Evolutionary conservation across 2,113 vertebrate genomes (phyloP).

Genomic region (Eulacestoma nigropectus): DNA sequence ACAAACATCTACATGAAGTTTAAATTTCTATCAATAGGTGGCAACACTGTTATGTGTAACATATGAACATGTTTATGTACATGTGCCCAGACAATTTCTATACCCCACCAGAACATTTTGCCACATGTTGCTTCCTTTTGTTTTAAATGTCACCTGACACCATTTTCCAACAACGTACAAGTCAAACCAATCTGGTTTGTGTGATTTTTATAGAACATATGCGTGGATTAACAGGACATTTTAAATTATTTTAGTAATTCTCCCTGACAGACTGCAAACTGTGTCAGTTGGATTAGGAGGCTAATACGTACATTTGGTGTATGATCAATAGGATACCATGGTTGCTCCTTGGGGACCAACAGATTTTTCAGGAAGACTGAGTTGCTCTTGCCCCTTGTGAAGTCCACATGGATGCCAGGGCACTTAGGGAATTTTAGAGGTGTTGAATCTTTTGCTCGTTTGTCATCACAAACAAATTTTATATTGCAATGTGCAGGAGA

Average conservation of each 20-base stretch:
- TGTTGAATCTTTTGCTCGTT: neutral
- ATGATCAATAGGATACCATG: neutral
- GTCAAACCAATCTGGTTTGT: neutral
- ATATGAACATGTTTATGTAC: accelerated
- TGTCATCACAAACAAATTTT: neutral
- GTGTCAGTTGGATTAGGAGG: neutral
- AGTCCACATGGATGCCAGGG: neutral
- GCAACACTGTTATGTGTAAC: constrained; percentile 23
- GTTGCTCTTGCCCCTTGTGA: neutral
- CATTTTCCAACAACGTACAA: neutral
- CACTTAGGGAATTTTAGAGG: accelerated
- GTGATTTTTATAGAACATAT: neutral
- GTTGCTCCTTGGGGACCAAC: neutral
- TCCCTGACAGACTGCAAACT: neutral
- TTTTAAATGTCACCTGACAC: neutral
- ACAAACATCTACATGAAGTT: neutral
- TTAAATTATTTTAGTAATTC: neutral
- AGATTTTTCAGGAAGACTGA: neutral
- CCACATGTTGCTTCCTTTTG: neutral
- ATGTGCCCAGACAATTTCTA: neutral
- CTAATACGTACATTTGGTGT: neutral
- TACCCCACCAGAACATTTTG: neutral
- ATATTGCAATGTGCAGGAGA: neutral
- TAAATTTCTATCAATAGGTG: constrained; percentile 44
- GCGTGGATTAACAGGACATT: neutral